phyloP scores from a whole-genome alignment of 2,113 vertebrate genomes.

The Clupea harengus region DNA sequence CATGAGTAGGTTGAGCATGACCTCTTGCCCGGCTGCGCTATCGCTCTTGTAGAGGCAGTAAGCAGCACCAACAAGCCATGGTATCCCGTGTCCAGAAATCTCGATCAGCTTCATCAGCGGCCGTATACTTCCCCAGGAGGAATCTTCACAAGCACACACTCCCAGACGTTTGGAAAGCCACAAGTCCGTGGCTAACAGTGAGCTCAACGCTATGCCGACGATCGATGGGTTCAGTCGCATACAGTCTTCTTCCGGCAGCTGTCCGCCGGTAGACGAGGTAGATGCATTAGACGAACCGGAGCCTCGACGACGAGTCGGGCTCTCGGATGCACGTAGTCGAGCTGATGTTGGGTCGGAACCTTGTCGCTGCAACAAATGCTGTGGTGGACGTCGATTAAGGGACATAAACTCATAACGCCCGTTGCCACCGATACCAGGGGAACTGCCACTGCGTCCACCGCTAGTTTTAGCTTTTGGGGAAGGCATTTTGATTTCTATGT shows the following conservation, averaged over 20 bases:
- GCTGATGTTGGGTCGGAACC: slow-evolving; percentile 70
- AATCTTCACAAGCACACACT: slow-evolving; percentile 88
- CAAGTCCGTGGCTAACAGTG: slow-evolving; percentile 90
- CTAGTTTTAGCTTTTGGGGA: slow-evolving; percentile 73
- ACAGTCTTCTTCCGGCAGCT: slow-evolving; percentile 83
- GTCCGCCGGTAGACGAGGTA: slow-evolving; percentile 58
- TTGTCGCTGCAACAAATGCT: slow-evolving; percentile 67
- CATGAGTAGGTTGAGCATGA: slow-evolving; percentile 90
- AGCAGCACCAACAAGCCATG: slow-evolving; percentile 83
- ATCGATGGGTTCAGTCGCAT: slow-evolving; percentile 91
- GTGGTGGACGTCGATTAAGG: slow-evolving; percentile 67
- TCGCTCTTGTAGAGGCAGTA: slow-evolving; percentile 87
- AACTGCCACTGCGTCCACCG: slow-evolving; percentile 59
- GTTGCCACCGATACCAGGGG: slow-evolving; percentile 58
- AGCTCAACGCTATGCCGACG: slow-evolving; percentile 86
- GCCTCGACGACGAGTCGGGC: slow-evolving; percentile 81
- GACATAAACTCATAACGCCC: slow-evolving; percentile 84
- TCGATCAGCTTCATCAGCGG: slow-evolving; percentile 94
- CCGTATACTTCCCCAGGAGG: slow-evolving; percentile 86
- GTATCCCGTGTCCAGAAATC: slow-evolving; percentile 91
- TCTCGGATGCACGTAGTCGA: slow-evolving; percentile 79
- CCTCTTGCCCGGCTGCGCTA: slow-evolving; percentile 86
- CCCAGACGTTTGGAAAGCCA: slow-evolving; percentile 93
- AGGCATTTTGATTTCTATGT: slow-evolving; percentile 58
- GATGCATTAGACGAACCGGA: slow-evolving; percentile 70